A percentile compares a stretch with the other conserved stretches of the same genome.
These are phyloP conservation scores for Ischnura elegans DNA, from an alignment of 2,888 invertebrate species.

Conservation along the genomic window DNA sequence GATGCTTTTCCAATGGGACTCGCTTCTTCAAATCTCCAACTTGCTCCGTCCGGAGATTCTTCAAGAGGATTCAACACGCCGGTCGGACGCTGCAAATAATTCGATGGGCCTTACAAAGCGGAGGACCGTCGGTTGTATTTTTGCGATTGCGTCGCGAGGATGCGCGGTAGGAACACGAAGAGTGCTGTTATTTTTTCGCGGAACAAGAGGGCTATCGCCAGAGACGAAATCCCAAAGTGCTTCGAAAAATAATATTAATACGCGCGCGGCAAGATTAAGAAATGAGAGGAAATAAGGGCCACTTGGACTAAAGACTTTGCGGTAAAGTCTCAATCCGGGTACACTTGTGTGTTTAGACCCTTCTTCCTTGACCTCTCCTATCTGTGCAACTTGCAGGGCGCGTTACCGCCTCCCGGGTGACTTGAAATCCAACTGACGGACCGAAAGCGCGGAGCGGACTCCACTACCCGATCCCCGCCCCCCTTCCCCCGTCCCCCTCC, in stretches of 20 bases:
- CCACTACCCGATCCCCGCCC: background rate
- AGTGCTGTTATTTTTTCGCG: too few species aligned
- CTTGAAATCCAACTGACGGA: slow-evolving; percentile 38
- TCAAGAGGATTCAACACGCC: background rate
- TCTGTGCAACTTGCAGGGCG: background rate
- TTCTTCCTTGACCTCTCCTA: slow-evolving; percentile 54
- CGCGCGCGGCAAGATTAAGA: slow-evolving; percentile 33
- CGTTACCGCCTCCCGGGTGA: slow-evolving; percentile 45
- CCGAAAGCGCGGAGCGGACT: background rate
- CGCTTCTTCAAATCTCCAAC: background rate
- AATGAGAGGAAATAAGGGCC: slow-evolving; percentile 55
- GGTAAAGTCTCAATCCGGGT: background rate
- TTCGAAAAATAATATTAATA: background rate
- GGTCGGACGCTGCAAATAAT: background rate
- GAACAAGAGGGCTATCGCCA: background rate
- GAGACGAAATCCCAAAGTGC: slow-evolving; percentile 29
- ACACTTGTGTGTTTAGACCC: background rate
- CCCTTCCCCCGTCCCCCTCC: background rate
- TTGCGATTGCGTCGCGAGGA: background rate
- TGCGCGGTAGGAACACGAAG: background rate
- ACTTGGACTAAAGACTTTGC: background rate
- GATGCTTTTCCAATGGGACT: background rate
- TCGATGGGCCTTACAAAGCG: too few species aligned
- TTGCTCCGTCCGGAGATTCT: background rate
- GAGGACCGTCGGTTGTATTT: background rate